Percentiles rank a stretch among this genome's conserved stretches.
These are phyloP conservation scores for Petrolisthes manimaculis DNA, from an alignment of 2,888 invertebrate species.

Conservation along the genomic window DNA sequence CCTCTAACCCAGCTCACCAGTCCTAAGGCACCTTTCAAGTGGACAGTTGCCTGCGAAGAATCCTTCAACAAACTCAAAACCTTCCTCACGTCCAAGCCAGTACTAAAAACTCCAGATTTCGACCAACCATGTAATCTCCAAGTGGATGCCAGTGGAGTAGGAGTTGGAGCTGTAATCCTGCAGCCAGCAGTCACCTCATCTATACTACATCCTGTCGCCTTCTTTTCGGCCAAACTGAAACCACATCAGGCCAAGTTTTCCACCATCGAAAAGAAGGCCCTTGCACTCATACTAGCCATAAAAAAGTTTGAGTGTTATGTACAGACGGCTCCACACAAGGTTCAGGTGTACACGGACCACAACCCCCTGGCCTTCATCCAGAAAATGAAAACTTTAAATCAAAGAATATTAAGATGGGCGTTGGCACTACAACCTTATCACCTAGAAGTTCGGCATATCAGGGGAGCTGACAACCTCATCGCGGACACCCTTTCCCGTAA, in stretches of 20 bases:
- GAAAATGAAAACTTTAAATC: background rate
- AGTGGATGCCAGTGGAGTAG: conserved; percentile 12
- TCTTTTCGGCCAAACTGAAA: background rate
- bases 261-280: conserved; percentile 24
- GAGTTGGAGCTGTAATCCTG: conserved; percentile 13
- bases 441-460: background rate
- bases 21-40: too few relatives aligned
- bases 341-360: background rate
- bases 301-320: conserved; percentile 31
- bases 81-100: background rate
- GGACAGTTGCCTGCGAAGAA: too few relatives aligned
- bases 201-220: conserved; percentile 21
- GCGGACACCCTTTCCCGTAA: background rate
- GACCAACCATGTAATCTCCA: background rate
- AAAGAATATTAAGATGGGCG: background rate
- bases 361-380: background rate
- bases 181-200: background rate
- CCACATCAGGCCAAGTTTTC: background rate
- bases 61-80: background rate
- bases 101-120: conserved; percentile 13
- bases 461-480: background rate
- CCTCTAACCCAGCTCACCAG: too few relatives aligned
- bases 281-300: conserved; percentile 19
- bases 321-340: background rate
- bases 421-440: background rate